These are phyloP conservation scores for Murina feae DNA, from an alignment of 2,113 vertebrate species.

Conservation along the genomic window DNA sequence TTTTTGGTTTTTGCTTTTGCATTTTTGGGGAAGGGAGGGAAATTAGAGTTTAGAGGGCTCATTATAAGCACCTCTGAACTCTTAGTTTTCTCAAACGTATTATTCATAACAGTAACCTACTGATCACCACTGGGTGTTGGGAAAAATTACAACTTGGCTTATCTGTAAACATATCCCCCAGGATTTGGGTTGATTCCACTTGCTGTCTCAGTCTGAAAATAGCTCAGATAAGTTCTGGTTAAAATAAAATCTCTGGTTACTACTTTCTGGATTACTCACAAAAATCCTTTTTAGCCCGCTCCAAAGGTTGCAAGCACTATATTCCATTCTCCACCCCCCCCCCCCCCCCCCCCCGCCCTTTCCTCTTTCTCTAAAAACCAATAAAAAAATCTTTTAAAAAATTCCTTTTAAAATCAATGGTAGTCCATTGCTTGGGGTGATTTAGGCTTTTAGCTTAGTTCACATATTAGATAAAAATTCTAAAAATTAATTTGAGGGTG, in stretches of 20 bases:
- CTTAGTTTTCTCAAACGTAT: neutral
- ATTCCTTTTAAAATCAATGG: neutral
- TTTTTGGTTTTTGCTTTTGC: neutral
- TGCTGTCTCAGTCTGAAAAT: neutral
- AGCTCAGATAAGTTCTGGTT: neutral
- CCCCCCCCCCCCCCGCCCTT: too few species aligned
- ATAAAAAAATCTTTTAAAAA: too few species aligned
- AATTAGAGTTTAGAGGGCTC: neutral
- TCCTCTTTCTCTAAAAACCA: too few species aligned
- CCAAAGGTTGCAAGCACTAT: too few species aligned
- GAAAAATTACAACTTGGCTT: neutral
- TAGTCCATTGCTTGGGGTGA: neutral
- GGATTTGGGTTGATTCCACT: neutral
- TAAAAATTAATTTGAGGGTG: neutral
- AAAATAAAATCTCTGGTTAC: neutral
- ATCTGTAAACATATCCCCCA: neutral
- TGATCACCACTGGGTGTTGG: neutral
- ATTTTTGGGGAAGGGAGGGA: neutral
- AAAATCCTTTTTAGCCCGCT: neutral
- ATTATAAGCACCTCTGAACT: neutral
- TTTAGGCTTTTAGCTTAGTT: neutral
- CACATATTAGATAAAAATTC: neutral
- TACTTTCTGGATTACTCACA: neutral
- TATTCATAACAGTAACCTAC: neutral
- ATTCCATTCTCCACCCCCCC: too few species aligned